Evolutionary conservation across 2,113 vertebrate species (phyloP).

Genomic region (Trematocara unimaculatum): DNA sequence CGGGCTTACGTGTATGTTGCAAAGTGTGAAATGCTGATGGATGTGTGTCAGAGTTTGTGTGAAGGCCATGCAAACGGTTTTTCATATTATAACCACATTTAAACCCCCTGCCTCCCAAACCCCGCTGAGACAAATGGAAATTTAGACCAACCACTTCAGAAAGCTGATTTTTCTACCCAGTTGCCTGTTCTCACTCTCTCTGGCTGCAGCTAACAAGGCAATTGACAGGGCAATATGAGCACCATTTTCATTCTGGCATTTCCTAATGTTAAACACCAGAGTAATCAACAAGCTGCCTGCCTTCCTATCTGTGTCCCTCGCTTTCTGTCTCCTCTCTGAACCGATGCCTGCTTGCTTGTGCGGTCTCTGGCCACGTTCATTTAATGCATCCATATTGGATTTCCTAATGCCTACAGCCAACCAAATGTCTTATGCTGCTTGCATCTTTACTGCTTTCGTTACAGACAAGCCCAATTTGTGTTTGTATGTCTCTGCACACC

Average conservation of each 20-base stretch:
- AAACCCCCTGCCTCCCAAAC: constrained; percentile 5
- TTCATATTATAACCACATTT: constrained; percentile 25
- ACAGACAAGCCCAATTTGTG: constrained; percentile 52
- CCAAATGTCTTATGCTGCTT: constrained; percentile 18
- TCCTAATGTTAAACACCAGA: constrained; percentile 68
- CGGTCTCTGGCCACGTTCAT: constrained; percentile 38
- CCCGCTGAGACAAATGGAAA: constrained; percentile 54
- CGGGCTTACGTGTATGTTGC: not conserved
- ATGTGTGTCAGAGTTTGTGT: not conserved
- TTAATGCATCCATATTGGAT: constrained; percentile 65
- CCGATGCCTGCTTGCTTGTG: not conserved
- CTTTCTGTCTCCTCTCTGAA: constrained; percentile 1
- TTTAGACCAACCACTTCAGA: constrained; percentile 42
- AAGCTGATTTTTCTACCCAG: constrained; percentile 25
- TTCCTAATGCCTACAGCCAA: constrained; percentile 44
- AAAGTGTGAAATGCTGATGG: not conserved
- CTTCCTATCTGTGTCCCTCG: constrained; percentile 43
- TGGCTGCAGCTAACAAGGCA: constrained; percentile 63
- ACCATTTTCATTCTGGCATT: constrained; percentile 63
- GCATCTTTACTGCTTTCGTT: constrained; percentile 47
- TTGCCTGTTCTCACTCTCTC: constrained; percentile 29
- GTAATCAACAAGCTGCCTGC: constrained; percentile 64
- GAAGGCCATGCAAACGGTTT: not conserved
- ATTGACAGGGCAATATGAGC: constrained; percentile 60
- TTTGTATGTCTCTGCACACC: constrained; percentile 14